Base-by-base conservation (phyloP, 2,797 vertebrate genomes). In the Neosilurus hyrtlii region DNA sequence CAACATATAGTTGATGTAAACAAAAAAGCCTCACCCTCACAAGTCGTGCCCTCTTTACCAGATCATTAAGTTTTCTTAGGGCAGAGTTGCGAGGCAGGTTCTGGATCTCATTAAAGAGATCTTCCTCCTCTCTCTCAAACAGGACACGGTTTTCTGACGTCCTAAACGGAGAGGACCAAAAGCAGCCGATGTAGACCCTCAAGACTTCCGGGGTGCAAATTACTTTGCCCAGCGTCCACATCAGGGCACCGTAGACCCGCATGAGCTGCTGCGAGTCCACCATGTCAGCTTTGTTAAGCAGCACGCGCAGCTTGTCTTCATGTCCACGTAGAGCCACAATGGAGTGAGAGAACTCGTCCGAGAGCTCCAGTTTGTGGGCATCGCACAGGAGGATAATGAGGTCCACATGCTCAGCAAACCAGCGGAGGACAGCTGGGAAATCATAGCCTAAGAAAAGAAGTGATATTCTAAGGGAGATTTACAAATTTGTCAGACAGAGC, bases 191-290 rank as follows among this genome's bases (percentile, higher is more conserved):
- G 93, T 97, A 98, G 90, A 98, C 97, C 0, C 97, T 92, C 87
- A 97, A 92, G 16, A 99, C 97, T 92, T 99, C 97, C 0, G 97
- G 97, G 1, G 96, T 96, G 85, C 94, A 92, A 78, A 98, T 96
- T 82, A 96, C 97, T 88, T 98, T 98, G 43, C 97, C 97, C 89
- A 99, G 92, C 1, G 96, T 96, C 97, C 97, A 99, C 97, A 99
- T 97, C 85, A 99, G 93, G 0, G 97, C 97, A 0, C 97, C 97
- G 3, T 99, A 98, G 20, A 99, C 97, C 0, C 97, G 90, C 97
- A 99, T 97, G 88, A 98, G 92, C 94, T 98, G 96, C 92, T 98
- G 97, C 4, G 96, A 96, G 81, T 95, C 96, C 91, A 98, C 96
- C 96, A 95, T 95, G 93, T 99, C 97, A 0, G 97, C 97, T 88